Evolutionary conservation across 2,113 vertebrate species (phyloP).

Genomic region (Elachura formosa): DNA sequence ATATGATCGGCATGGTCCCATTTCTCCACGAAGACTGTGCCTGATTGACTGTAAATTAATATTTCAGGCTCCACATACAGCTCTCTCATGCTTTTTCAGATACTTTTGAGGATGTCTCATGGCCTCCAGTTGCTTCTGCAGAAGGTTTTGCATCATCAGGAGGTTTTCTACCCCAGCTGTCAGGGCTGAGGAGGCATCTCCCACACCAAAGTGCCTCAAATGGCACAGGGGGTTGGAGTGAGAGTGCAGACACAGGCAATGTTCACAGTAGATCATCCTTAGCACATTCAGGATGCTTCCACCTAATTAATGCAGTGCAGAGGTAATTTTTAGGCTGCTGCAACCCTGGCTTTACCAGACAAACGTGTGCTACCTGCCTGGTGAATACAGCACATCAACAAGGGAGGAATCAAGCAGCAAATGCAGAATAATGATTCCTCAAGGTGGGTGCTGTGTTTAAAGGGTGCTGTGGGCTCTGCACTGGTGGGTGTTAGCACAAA

Average conservation of each 20-base stretch:
- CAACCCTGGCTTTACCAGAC: neutral
- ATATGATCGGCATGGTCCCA: neutral
- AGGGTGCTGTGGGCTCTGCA: neutral
- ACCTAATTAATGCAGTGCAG: neutral
- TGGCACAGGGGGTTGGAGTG: neutral
- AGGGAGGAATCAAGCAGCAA: neutral
- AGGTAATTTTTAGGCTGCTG: neutral
- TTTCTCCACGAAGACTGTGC: neutral
- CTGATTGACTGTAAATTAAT: neutral
- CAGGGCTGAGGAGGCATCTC: neutral
- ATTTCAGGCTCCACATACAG: neutral
- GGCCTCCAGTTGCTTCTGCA: neutral
- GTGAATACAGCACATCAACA: neutral
- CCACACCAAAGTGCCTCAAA: neutral
- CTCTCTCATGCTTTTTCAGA: neutral
- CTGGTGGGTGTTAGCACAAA: neutral
- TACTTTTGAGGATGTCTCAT: neutral
- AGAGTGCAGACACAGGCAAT: neutral
- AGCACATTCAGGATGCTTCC: neutral
- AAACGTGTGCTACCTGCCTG: fast-evolving
- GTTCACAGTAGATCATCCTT: neutral
- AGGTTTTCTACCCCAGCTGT: neutral
- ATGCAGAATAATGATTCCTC: neutral
- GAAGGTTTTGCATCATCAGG: neutral
- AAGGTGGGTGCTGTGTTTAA: neutral